Evolutionary conservation across 2,113 vertebrate species (phyloP).

Genomic region (Pholis gunnellus): DNA sequence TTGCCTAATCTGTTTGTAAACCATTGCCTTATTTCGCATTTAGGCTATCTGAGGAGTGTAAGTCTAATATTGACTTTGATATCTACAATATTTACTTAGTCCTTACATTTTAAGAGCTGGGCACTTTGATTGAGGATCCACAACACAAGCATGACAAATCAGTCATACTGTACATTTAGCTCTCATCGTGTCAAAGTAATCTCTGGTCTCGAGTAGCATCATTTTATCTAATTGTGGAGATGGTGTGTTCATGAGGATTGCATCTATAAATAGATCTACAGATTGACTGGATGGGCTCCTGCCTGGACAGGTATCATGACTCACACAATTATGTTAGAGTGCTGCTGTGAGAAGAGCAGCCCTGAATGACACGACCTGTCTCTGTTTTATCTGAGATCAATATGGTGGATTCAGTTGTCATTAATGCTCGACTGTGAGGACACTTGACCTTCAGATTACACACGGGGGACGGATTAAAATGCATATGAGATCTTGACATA

Average conservation of each 20-base stretch:
- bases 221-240: constrained; percentile 14
- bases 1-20: not conserved
- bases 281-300: constrained; percentile 22
- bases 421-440: constrained; percentile 17
- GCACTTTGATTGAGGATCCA: not conserved
- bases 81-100: not conserved
- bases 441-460: constrained; percentile 34
- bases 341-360: constrained; percentile 7
- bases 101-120: not conserved
- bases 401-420: constrained; percentile 7
- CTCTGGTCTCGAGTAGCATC: not conserved
- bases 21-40: not conserved
- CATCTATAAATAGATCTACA: constrained; percentile 29
- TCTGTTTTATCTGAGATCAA: constrained; percentile 41
- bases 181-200: not conserved
- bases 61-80: not conserved
- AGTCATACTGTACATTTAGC: not conserved
- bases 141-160: not conserved
- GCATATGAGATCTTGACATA: not conserved
- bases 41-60: not conserved
- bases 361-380: constrained; percentile 13
- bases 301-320: constrained; percentile 24
- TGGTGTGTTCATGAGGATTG: constrained; percentile 2
- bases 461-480: not conserved
- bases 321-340: constrained; percentile 34